Base-by-base conservation (phyloP, 2,888 invertebrate species). In the Thera obeliscata region DNA sequence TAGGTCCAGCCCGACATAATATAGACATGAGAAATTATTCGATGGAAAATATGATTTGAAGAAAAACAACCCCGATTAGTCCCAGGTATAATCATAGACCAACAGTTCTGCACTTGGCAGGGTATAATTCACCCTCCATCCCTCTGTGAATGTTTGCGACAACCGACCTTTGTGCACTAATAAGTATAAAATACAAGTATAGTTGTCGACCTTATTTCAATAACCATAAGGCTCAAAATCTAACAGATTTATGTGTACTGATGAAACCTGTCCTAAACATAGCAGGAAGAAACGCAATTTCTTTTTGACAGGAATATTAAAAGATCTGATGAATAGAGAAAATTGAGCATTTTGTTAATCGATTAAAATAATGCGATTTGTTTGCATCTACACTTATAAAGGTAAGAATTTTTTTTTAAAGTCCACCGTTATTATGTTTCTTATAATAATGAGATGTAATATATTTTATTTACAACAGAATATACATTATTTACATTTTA, bases 121-220 rank as follows among this genome's bases (percentile, higher is more conserved):
- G 81, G 84, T 85, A 86, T 90, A 91, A 90, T 88, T 91, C 87
- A 84, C 87, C 79, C 86, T 81, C 78, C 78, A 61, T 67, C 78
- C 77, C 66, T 55, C 66, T 70, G 6, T 69, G 66, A 75, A 76
- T 86, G 88, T 80, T 71, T 73, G 70, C 82, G 91, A 91, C 91
- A 89, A 86, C 78, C 84, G 78, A 87, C 86, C 90, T 92, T 91
- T 91, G 89, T 91, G 82, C 81, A 85, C 83, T 88, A 89, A 90
- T 90, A 88, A 72, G 63, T 70, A 69, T 57, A 54, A n/a, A 57
- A 36, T 38, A 57, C 56, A 33, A 56, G 12, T n/a, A 9, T 2
- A 4, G 41, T 60, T 41, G 62, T 62, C 59, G 62, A 67, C 68
- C 62, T 67, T 72, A 66, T 61, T 3, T 1, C 35, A 43, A 36